Base-by-base conservation (phyloP, 2,113 vertebrate genomes). In the Elachura formosa region DNA sequence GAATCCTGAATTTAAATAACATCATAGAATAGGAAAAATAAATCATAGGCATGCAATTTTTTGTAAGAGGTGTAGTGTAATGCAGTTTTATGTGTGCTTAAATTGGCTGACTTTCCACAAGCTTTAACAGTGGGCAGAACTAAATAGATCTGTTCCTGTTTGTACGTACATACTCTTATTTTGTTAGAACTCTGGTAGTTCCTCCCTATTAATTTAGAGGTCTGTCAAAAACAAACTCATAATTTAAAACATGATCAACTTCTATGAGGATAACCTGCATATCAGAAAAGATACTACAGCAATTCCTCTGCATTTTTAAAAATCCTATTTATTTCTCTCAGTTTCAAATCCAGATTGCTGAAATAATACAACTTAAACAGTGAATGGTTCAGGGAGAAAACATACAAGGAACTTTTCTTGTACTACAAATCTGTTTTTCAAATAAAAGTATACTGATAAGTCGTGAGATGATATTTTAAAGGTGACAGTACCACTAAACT, bases 31-130 rank as follows among this genome's bases (percentile, higher is more conserved):
- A 64, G 48, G 41, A 55, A 76, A 95, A 87, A 64, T 45, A 55
- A 82, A 64, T 7, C 10, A 25, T 15, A 61, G 5, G 24, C 9
- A 14, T 26, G 28, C 0, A 0, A 19, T 12, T 43, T 74, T 52
- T 72, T 72, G 9, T 67, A 72, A 63, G 19, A 67, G 12, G 10
- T 46, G 20, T 25, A 75, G 16, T 43, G 84, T 69, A 77, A n/a
- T 56, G 4, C 4, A 43, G 23, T 56, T 84, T 66, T 45, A 8
- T 34, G 6, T 55, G 12, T 55, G 23, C 24, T 80, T 67, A 72
- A 36, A 38, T 29, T 72, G n/a, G 19, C 11, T 75, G 26, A 51
- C 59, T 87, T 89, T 33, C 22, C 38, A 36, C 22, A 87, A 66
- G 18, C 0, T 81, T 71, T 52, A 54, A 19, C 6, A 51, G 21